Conservation (phyloP, 2,797 vertebrate species). For the Iguana delicatissima region DNA sequence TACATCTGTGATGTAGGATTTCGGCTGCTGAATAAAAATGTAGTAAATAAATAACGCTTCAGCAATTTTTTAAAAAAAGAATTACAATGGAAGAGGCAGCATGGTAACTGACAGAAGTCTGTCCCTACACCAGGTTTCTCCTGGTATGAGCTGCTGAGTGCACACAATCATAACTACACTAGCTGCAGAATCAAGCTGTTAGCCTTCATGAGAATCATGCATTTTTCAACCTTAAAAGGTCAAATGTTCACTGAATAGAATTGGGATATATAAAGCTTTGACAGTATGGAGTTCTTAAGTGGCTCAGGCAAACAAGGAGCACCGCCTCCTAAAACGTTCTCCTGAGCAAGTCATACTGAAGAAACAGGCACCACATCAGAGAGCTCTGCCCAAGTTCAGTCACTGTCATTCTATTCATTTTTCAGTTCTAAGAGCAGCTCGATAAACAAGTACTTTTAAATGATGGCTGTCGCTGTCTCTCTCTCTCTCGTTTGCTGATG, state of each 20-base stretch:
- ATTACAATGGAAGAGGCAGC: neutral
- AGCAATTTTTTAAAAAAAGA: neutral
- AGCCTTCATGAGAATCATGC: neutral
- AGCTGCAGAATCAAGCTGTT: neutral
- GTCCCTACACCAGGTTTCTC: neutral
- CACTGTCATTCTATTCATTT: neutral
- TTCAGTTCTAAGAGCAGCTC: neutral
- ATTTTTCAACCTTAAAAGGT: neutral
- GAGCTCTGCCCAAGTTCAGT: neutral
- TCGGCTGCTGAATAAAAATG: neutral
- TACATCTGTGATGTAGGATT: no score
- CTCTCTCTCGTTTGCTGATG: conserved; percentile 9
- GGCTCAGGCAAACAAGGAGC: neutral
- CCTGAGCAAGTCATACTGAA: neutral
- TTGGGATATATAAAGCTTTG: neutral
- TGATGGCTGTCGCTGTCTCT: neutral
- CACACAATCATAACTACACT: neutral
- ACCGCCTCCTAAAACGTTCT: neutral
- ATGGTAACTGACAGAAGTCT: no score
- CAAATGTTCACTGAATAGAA: neutral
- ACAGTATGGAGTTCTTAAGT: neutral
- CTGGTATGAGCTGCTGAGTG: neutral
- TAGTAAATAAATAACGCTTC: neutral
- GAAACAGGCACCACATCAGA: neutral
- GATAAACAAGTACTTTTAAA: conserved; percentile 5